Conservation (phyloP, 2,113 vertebrate species). For the Setophaga coronata region DNA sequence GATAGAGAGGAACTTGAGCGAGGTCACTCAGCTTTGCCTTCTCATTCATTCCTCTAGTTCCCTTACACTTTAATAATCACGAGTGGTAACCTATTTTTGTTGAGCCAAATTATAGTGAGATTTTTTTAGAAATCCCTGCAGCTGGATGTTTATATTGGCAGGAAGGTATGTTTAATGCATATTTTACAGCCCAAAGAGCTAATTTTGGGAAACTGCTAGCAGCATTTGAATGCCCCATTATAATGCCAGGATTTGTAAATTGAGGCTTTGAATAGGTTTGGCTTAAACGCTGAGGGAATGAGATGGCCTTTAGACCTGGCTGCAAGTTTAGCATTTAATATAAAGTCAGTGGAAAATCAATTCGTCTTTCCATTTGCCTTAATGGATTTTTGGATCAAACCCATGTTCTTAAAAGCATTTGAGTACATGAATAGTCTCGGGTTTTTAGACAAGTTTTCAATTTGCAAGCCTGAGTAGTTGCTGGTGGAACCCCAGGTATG, state of each 20-base stretch:
- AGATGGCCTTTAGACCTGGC: background rate
- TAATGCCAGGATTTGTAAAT: conserved; percentile 14
- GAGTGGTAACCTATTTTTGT: background rate
- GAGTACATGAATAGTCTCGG: background rate
- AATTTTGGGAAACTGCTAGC: background rate
- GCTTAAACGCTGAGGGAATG: background rate
- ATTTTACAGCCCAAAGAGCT: background rate
- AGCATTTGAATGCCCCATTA: conserved; percentile 5
- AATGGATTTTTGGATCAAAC: conserved; percentile 59
- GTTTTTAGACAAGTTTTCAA: conserved; percentile 41
- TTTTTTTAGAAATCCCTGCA: conserved; percentile 29
- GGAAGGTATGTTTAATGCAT: background rate
- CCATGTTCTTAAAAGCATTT: conserved; percentile 52
- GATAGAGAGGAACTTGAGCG: background rate
- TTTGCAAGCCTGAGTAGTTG: background rate
- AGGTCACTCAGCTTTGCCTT: background rate
- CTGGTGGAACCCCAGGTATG: background rate
- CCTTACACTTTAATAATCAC: background rate
- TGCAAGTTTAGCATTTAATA: background rate
- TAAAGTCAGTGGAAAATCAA: conserved; percentile 52
- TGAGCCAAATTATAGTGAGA: background rate
- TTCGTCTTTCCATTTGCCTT: conserved; percentile 34
- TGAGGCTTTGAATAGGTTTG: background rate
- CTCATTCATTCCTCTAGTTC: conserved; percentile 7
- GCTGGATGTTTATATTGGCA: conserved; percentile 23